Conservation (phyloP, 2,888 invertebrate species). For the Melinaea marsaeus region DNA sequence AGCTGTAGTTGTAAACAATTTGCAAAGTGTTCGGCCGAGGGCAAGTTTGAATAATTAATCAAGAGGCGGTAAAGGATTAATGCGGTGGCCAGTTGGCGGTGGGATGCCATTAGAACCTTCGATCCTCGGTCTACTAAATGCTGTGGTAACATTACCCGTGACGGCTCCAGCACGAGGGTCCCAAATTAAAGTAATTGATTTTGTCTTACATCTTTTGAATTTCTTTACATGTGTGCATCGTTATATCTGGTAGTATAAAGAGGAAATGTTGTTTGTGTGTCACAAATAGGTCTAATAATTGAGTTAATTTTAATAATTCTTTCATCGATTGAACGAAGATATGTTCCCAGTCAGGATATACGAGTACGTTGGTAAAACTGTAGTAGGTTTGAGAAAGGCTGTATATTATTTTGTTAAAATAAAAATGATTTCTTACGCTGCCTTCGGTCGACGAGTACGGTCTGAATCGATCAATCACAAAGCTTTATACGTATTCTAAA, state of each 20-base stretch:
- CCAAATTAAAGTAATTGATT: slow-evolving; percentile 41
- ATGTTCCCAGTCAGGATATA: too few relatives aligned
- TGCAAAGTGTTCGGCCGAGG: slow-evolving; percentile 58
- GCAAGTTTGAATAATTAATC: slow-evolving; percentile 76
- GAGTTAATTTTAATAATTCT: too few relatives aligned
- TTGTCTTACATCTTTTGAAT: slow-evolving; percentile 26
- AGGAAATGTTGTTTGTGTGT: too few relatives aligned
- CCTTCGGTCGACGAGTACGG: background rate
- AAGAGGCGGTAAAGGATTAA: slow-evolving; percentile 75
- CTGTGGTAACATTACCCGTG: slow-evolving; percentile 67
- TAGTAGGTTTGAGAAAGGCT: too few relatives aligned
- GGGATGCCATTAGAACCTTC: slow-evolving; percentile 72
- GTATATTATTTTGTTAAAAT: too few relatives aligned
- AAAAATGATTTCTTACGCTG: too few relatives aligned
- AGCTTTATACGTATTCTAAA: background rate
- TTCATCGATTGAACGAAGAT: too few relatives aligned
- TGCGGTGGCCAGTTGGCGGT: slow-evolving; percentile 75
- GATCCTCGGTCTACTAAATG: slow-evolving; percentile 66
- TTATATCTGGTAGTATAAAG: too few relatives aligned
- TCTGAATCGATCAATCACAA: background rate
- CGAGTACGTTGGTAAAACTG: too few relatives aligned
- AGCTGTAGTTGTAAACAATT: slow-evolving; percentile 57
- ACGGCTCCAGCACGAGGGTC: slow-evolving; percentile 40
- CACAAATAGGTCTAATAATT: too few relatives aligned
- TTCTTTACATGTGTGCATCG: slow-evolving; percentile 2